phyloP scores from a whole-genome alignment of 92 coral and sea anemone species.

The Actinostola sp. region DNA sequence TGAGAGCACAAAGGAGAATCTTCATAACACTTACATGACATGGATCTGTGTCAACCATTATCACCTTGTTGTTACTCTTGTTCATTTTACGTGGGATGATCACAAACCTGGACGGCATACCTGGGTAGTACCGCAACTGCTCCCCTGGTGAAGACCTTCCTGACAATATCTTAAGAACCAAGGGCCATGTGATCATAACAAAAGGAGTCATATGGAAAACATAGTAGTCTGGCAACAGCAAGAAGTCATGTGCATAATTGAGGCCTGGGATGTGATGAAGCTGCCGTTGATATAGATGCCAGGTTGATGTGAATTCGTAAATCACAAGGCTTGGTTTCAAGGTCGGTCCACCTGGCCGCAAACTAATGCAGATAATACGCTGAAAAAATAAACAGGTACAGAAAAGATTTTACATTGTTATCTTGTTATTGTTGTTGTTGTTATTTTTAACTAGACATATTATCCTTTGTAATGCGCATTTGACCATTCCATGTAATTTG shows the following conservation, averaged over 20 bases:
- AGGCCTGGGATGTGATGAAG: conserved; percentile 69
- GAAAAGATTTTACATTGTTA: no score
- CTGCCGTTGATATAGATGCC: conserved; percentile 73
- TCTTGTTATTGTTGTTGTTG: no score
- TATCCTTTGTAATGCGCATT: no score
- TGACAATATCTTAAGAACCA: conserved; percentile 48
- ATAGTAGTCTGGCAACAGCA: conserved; percentile 76
- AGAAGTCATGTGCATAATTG: conserved; percentile 83
- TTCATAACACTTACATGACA: conserved; percentile 93
- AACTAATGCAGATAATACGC: conserved; percentile 78
- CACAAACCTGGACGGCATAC: conserved; percentile 81
- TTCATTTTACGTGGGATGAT: conserved; percentile 72
- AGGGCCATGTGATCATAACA: conserved; percentile 59
- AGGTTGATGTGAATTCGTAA: conserved; percentile 70
- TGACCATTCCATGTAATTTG: no score
- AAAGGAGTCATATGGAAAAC: conserved; percentile 87
- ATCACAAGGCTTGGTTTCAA: conserved; percentile 62
- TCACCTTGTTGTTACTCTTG: conserved; percentile 37
- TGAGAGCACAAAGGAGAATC: no score
- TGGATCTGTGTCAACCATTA: conserved; percentile 83
- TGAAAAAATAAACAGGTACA: conserved; percentile 16
- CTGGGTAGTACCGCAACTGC: conserved; percentile 76
- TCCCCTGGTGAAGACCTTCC: conserved; percentile 71
- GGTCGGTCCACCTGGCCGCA: conserved; percentile 62
- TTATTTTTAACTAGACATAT: no score